phyloP scores from a whole-genome alignment of 1,140 invertebrate genomes.

The Pogonomyrmex barbatus region DNA sequence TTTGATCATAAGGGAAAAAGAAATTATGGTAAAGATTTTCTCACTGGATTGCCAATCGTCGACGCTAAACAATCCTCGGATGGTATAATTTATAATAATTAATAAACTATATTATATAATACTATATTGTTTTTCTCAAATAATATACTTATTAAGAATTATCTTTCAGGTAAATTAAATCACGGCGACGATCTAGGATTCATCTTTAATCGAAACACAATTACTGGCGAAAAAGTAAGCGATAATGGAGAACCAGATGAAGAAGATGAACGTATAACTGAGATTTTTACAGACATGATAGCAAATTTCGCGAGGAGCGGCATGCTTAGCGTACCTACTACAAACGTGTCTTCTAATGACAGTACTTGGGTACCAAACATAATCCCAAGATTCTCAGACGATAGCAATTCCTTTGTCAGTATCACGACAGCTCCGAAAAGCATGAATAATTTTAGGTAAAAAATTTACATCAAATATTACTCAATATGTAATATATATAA shows the following conservation, averaged over 20 bases:
- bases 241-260: constrained; percentile 82
- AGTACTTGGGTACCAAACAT: constrained; percentile 49
- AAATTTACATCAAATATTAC: constrained; percentile 2
- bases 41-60: constrained; percentile 88
- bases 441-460: constrained; percentile 86
- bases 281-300: constrained; percentile 89
- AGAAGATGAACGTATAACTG: constrained; percentile 87
- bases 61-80: constrained; percentile 65
- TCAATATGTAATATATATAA: background rate
- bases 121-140: no score
- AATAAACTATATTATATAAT: background rate
- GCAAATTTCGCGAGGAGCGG: constrained; percentile 88
- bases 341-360: constrained; percentile 19
- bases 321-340: constrained; percentile 75
- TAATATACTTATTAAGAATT: constrained; percentile 13
- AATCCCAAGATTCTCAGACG: constrained; percentile 83
- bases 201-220: constrained; percentile 88
- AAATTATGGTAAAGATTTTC: constrained; percentile 88
- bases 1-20: constrained; percentile 90
- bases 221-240: constrained; percentile 86
- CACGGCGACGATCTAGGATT: constrained; percentile 91
- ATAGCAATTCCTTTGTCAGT: constrained; percentile 87
- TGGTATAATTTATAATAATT: constrained; percentile 52
- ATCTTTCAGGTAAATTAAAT: constrained; percentile 83
- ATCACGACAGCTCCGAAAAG: constrained; percentile 85